phyloP scores from a whole-genome alignment of 2,797 vertebrate species.

The Crax fasciolata region DNA sequence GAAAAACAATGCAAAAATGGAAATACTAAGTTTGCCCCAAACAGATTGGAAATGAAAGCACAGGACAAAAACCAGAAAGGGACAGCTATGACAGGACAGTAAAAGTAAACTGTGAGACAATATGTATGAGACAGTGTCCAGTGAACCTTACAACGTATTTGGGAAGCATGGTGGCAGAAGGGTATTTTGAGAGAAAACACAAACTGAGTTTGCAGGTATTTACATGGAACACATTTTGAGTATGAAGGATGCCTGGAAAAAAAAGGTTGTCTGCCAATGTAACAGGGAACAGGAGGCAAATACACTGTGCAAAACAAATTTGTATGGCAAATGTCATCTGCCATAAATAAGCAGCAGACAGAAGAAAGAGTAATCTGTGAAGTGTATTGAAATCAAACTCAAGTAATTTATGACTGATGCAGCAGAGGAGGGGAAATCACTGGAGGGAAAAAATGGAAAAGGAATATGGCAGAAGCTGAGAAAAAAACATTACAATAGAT shows the following conservation, averaged over 20 bases:
- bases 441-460: conserved; percentile 9
- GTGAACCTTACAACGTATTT: neutral
- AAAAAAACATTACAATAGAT: neutral
- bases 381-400: neutral
- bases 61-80: neutral
- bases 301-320: neutral
- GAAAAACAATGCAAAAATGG: neutral
- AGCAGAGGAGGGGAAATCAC: neutral
- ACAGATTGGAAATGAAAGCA: neutral
- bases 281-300: neutral
- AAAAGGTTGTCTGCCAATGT: neutral
- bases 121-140: neutral
- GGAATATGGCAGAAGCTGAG: neutral
- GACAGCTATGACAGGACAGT: neutral
- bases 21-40: neutral
- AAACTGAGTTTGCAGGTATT: neutral
- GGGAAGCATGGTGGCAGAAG: neutral
- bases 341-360: neutral
- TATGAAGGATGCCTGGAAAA: neutral
- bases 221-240: neutral
- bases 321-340: neutral
- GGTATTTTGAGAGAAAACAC: neutral
- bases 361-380: neutral
- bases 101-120: neutral
- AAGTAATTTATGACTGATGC: neutral